These are phyloP conservation scores for Diglossa brunneiventris DNA, from an alignment of 2,113 vertebrate genomes.

Conservation along the genomic window DNA sequence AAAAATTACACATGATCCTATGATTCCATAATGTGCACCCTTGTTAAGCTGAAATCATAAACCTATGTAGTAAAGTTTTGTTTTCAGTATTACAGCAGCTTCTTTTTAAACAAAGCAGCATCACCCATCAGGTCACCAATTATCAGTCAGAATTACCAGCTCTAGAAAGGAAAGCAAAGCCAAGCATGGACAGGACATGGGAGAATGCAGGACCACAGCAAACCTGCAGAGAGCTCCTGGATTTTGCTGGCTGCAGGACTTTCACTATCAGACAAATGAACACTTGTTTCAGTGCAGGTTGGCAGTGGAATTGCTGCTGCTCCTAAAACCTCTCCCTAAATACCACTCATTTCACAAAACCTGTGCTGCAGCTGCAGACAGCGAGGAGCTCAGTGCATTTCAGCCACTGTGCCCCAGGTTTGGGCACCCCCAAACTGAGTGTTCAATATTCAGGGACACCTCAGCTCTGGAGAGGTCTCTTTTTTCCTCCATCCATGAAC, in stretches of 20 bases:
- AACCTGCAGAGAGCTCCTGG: not conserved
- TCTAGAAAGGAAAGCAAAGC: not conserved
- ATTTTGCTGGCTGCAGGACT: not conserved
- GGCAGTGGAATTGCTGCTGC: slow-evolving; percentile 13
- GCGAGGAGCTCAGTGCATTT: slow-evolving; percentile 10
- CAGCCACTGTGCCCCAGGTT: not conserved
- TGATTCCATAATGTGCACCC: not conserved
- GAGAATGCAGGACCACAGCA: not conserved
- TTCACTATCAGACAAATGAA: slow-evolving; percentile 26
- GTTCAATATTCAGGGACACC: not conserved
- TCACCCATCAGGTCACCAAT: not conserved
- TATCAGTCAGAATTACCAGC: not conserved
- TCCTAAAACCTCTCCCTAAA: slow-evolving; percentile 1
- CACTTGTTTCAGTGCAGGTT: not conserved
- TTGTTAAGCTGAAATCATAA: not conserved
- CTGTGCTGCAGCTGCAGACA: not conserved
- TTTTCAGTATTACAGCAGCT: not conserved
- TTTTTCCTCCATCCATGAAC: not conserved
- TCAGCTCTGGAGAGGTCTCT: slow-evolving; percentile 9
- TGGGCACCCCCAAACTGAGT: not conserved
- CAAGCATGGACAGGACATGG: not conserved
- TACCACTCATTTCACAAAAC: slow-evolving; percentile 14
- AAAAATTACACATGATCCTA: not conserved
- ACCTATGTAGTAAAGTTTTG: not conserved
- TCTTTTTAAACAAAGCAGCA: not conserved